Percentiles rank a stretch among this genome's conserved stretches.
Evolutionary conservation across 2,113 vertebrate genomes (phyloP).

Genomic region (Phainopepla nitens): DNA sequence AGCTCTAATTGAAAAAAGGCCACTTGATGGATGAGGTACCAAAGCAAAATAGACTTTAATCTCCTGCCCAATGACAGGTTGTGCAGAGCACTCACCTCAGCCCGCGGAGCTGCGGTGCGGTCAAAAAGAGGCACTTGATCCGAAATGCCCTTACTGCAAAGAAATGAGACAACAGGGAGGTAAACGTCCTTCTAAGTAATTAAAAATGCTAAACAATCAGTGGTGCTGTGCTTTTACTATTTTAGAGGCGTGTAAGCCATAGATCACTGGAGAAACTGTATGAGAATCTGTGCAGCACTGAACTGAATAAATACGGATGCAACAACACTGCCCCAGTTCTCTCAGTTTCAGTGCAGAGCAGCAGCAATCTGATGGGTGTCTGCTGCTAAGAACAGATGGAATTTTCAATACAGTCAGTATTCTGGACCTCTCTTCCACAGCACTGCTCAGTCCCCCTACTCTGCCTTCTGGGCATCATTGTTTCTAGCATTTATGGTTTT

Average conservation of each 20-base stretch:
- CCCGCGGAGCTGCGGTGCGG: slow-evolving; percentile 54
- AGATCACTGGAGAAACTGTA: neutral
- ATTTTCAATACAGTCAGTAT: neutral
- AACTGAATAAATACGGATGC: neutral
- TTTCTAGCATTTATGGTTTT: neutral
- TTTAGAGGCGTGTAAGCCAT: neutral
- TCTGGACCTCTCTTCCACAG: neutral
- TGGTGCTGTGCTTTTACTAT: neutral
- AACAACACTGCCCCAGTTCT: neutral
- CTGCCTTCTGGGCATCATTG: neutral
- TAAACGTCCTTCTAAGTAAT: neutral
- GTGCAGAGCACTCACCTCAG: slow-evolving; percentile 63
- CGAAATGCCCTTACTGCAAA: slow-evolving; percentile 67
- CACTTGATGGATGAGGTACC: neutral
- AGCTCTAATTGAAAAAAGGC: neutral
- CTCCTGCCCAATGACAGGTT: neutral
- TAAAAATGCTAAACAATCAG: neutral
- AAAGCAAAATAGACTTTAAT: neutral
- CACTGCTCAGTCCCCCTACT: neutral
- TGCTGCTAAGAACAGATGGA: neutral
- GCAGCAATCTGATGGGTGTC: neutral
- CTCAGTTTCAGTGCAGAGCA: neutral
- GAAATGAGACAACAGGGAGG: neutral
- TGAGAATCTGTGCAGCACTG: neutral
- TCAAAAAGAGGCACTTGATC: slow-evolving; percentile 32